Percentiles rank a stretch among this genome's conserved stretches.
Evolutionary conservation across 2,113 vertebrate genomes (phyloP).

Genomic region (Meles meles): DNA sequence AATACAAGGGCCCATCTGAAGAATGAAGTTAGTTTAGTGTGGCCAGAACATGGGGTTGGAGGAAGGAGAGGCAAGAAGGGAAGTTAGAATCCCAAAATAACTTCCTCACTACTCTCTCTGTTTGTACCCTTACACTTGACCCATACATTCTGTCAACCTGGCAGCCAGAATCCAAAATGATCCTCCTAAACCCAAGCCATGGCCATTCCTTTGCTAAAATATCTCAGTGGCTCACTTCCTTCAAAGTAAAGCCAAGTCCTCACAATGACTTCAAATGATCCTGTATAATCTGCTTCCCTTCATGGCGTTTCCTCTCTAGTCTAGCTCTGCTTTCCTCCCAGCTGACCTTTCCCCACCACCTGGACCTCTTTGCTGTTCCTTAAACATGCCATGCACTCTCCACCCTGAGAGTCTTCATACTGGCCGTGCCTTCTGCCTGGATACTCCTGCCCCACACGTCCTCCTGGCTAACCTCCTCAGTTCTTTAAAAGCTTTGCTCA

Average conservation of each 20-base stretch:
- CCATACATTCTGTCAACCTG: neutral
- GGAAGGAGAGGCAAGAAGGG: neutral
- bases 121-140: neutral
- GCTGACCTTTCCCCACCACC: neutral
- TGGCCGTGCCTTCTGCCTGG: neutral
- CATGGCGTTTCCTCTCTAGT: neutral
- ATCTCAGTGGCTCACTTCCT: neutral
- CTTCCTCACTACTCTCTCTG: neutral
- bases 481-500: neutral
- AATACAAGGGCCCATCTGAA: neutral
- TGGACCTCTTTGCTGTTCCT: neutral
- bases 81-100: neutral
- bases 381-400: rapidly evolving
- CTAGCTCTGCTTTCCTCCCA: neutral
- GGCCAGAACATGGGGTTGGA: neutral
- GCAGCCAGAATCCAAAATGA: neutral
- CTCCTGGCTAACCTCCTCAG: neutral
- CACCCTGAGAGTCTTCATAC: neutral
- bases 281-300: neutral
- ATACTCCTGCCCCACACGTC: neutral
- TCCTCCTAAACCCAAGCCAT: neutral
- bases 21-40: neutral
- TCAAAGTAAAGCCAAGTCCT: neutral
- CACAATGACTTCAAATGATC: neutral
- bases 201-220: neutral